A percentile compares a stretch with the other conserved stretches of the same genome.
phyloP scores from a whole-genome alignment of 2,888 invertebrate species.

The Zygothrica quintamaculata region DNA sequence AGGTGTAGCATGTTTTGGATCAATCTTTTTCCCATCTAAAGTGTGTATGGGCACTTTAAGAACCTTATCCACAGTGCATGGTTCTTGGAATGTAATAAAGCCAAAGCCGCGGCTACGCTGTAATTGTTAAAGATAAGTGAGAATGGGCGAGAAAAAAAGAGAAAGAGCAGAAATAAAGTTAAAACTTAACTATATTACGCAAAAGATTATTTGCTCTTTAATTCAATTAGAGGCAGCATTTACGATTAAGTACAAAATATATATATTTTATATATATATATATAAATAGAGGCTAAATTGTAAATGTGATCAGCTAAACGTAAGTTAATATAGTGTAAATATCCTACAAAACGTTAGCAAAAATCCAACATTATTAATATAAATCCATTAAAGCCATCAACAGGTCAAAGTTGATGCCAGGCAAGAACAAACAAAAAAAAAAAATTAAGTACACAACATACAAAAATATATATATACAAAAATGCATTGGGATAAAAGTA shows the following conservation, averaged over 20 bases:
- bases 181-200: conserved; percentile 26
- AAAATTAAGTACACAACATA: conserved; percentile 22
- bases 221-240: conserved; percentile 32
- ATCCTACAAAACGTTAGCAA: conserved; percentile 77
- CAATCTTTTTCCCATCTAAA: conserved; percentile 96
- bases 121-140: conserved; percentile 41
- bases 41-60: conserved; percentile 95
- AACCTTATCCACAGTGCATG: conserved; percentile 95
- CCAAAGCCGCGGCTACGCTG: conserved; percentile 97
- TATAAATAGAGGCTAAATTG: conserved; percentile 33
- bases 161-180: conserved; percentile 1
- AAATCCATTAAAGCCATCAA: conserved; percentile 54
- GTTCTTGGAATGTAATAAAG: conserved; percentile 96
- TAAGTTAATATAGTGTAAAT: conserved; percentile 64
- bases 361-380: conserved; percentile 71
- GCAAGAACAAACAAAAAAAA: conserved; percentile 23
- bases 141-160: conserved; percentile 9
- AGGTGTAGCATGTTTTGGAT: conserved; percentile 96
- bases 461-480: conserved; percentile 35
- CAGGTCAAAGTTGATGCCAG: conserved; percentile 43
- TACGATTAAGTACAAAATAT: conserved; percentile 26
- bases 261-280: conserved; percentile 44
- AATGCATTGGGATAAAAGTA: conserved; percentile 25
- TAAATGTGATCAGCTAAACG: conserved; percentile 56
- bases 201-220: neutral